Conservation (phyloP, 2,797 vertebrate genomes). For the Propithecus perrieri region DNA sequence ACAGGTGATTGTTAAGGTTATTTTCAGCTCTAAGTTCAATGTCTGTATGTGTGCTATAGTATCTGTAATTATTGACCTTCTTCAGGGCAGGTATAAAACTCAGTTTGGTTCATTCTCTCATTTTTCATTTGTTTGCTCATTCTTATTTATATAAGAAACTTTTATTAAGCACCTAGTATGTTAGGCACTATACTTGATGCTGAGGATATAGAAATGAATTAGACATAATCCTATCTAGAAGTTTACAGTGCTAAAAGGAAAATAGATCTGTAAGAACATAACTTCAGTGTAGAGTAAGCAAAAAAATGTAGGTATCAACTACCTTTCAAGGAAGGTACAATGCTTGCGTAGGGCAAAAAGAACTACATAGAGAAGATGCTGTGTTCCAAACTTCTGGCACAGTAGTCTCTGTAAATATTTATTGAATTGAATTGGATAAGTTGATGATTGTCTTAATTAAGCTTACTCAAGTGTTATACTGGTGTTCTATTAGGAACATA, state of each 20-base stretch:
- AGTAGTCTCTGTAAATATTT: neutral
- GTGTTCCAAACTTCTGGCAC: neutral
- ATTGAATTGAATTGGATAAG: neutral
- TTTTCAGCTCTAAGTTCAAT: slow-evolving; percentile 1
- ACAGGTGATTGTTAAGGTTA: neutral
- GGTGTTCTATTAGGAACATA: neutral
- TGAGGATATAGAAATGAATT: neutral
- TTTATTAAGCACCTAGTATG: neutral
- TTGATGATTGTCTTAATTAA: neutral
- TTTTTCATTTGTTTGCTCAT: neutral
- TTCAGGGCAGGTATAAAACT: neutral
- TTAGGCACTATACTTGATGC: neutral
- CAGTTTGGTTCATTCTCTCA: neutral
- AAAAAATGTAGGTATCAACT: neutral
- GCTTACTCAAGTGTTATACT: neutral
- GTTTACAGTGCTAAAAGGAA: neutral
- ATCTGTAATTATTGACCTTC: neutral
- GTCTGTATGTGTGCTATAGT: neutral
- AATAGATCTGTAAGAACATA: neutral
- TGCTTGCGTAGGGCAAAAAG: neutral
- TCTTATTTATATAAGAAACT: slow-evolving; percentile 6
- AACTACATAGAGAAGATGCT: neutral
- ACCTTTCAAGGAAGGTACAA: neutral
- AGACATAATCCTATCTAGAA: neutral
- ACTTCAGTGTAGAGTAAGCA: neutral